Conservation (phyloP, 2,113 vertebrate genomes). For the Pomatorhinus ruficollis region DNA sequence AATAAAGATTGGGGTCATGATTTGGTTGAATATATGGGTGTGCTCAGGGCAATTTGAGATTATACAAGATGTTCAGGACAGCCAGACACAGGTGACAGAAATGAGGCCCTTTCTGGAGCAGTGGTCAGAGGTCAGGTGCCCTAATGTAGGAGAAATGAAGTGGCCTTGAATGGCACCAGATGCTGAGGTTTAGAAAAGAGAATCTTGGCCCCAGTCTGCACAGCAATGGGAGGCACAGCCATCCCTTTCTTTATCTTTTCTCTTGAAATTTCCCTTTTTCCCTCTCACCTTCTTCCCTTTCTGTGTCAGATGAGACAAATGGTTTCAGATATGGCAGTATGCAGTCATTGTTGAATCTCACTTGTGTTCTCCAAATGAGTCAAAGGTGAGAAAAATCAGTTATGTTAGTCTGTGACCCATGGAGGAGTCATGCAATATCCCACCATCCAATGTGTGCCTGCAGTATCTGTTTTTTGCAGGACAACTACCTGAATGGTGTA, state of each 20-base stretch:
- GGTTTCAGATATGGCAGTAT: neutral
- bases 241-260: neutral
- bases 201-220: rapidly evolving
- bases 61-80: neutral
- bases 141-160: neutral
- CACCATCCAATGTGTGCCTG: neutral
- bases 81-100: neutral
- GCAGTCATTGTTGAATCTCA: neutral
- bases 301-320: neutral
- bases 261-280: neutral
- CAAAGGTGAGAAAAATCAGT: neutral
- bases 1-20: neutral
- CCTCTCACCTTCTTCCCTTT: neutral
- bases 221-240: neutral
- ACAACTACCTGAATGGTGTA: neutral
- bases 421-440: neutral
- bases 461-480: neutral
- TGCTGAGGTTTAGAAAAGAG: neutral
- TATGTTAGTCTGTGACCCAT: neutral
- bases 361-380: neutral
- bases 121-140: neutral
- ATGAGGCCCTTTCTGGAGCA: neutral
- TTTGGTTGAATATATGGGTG: neutral
- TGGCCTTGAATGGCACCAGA: neutral
- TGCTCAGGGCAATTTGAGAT: neutral